These are phyloP conservation scores for Lycodopsis pacificus DNA, from an alignment of 2,797 vertebrate species.

Conservation along the genomic window DNA sequence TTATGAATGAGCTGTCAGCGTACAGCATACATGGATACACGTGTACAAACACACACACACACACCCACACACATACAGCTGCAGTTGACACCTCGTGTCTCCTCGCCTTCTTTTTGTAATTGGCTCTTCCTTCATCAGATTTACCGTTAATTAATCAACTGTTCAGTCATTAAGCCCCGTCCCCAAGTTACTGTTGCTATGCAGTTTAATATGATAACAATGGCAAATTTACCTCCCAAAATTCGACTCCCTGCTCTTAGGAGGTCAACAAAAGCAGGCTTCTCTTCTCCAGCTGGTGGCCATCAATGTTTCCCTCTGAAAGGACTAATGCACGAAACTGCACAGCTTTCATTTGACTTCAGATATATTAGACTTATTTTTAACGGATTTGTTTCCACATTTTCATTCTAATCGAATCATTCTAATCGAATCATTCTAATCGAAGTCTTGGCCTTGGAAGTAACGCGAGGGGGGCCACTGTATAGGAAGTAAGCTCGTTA, in stretches of 20 bases:
- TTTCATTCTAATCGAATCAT: not conserved
- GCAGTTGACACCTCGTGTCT: not conserved
- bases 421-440: not conserved
- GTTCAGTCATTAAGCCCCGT: not conserved
- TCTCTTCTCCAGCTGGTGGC: not conserved
- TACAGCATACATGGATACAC: conserved; percentile 1
- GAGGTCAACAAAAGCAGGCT: not conserved
- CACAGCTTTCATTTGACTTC: too few relatives aligned
- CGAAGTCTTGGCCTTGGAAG: not conserved
- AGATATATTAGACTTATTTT: not conserved
- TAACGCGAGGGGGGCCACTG: too few relatives aligned
- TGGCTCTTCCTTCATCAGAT: not conserved
- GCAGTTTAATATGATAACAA: not conserved
- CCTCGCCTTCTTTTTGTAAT: not conserved
- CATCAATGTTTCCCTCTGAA: too few relatives aligned
- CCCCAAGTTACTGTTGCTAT: not conserved
- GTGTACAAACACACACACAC: not conserved
- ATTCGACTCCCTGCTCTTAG: not conserved
- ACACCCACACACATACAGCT: not conserved
- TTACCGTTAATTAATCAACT: not conserved
- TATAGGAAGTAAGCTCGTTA: not conserved
- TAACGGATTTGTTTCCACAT: not conserved
- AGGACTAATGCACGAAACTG: too few relatives aligned
- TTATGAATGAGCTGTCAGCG: conserved; percentile 54
- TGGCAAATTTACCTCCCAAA: not conserved